Percentiles rank a stretch among this genome's conserved stretches.
Evolutionary conservation across 2,888 invertebrate genomes (phyloP).

Genomic region (Pandemis cinnamomeana): DNA sequence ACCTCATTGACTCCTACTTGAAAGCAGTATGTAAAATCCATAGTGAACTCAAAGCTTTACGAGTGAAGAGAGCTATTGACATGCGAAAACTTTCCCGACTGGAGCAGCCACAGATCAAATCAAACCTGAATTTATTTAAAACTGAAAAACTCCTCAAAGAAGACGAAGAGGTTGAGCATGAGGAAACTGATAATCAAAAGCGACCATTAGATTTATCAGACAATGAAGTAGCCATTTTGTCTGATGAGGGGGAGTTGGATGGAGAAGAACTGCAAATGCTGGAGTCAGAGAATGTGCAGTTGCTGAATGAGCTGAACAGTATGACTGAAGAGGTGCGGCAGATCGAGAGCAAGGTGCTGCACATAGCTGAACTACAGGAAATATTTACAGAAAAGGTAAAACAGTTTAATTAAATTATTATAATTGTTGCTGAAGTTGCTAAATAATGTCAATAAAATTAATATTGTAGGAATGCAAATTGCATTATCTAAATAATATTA

Average conservation of each 20-base stretch:
- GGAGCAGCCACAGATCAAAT: slow-evolving; percentile 73
- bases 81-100: slow-evolving; percentile 91
- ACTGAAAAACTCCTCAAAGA: slow-evolving; percentile 55
- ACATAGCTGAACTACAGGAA: slow-evolving; percentile 97
- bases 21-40: slow-evolving; percentile 94
- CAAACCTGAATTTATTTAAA: slow-evolving; percentile 66
- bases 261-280: slow-evolving; percentile 96
- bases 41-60: slow-evolving; percentile 93
- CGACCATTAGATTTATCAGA: slow-evolving; percentile 70
- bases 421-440: too few species aligned
- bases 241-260: slow-evolving; percentile 88
- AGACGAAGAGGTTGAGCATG: slow-evolving; percentile 55
- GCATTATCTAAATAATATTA: too few species aligned
- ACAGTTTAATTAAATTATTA: neutral
- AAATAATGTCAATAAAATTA: neutral
- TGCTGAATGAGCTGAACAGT: slow-evolving; percentile 94
- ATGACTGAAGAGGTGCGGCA: slow-evolving; percentile 95
- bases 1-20: slow-evolving; percentile 91
- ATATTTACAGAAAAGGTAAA: slow-evolving; percentile 96
- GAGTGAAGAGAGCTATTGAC: slow-evolving; percentile 94
- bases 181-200: slow-evolving; percentile 62
- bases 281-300: slow-evolving; percentile 94
- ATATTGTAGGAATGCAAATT: neutral
- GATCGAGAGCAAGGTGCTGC: slow-evolving; percentile 96
- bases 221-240: slow-evolving; percentile 75